A percentile compares a stretch with the other conserved stretches of the same genome.
Conservation (phyloP, 2,113 vertebrate species). For the Cyanoderma ruficeps region DNA sequence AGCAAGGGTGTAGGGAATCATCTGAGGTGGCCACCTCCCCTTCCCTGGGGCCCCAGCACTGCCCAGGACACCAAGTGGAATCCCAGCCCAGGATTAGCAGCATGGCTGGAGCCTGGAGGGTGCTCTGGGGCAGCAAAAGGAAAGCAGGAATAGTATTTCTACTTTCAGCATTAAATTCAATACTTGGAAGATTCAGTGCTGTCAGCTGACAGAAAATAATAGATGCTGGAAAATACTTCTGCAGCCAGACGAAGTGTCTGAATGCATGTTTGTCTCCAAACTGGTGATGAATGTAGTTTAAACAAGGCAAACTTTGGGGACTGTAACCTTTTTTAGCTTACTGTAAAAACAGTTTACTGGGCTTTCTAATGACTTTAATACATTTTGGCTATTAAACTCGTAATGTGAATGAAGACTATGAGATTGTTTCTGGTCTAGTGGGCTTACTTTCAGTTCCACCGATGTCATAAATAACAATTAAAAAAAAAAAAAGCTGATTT, state of each 20-base stretch:
- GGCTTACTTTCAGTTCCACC: background rate
- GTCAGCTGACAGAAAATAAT: slow-evolving; percentile 35
- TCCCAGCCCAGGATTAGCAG: background rate
- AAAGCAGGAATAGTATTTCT: background rate
- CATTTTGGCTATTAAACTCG: background rate
- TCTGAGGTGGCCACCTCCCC: background rate
- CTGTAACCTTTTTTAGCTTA: background rate
- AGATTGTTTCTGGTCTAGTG: background rate
- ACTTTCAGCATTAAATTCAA: background rate
- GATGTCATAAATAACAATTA: background rate
- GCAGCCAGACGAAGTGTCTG: background rate
- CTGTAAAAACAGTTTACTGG: background rate
- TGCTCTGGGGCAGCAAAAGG: background rate
- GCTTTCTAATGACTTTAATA: background rate
- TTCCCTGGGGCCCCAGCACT: background rate
- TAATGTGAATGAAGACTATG: background rate
- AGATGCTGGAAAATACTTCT: slow-evolving; percentile 30
- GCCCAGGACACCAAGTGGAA: accelerated
- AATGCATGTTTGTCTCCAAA: slow-evolving; percentile 24
- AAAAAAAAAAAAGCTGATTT: background rate
- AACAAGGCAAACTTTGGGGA: slow-evolving; percentile 16
- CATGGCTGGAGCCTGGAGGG: background rate
- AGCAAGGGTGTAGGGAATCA: background rate
- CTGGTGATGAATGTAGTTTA: slow-evolving; percentile 14
- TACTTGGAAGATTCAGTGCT: background rate